Conservation (phyloP, 2,888 invertebrate genomes). For the Polietes domitor region DNA sequence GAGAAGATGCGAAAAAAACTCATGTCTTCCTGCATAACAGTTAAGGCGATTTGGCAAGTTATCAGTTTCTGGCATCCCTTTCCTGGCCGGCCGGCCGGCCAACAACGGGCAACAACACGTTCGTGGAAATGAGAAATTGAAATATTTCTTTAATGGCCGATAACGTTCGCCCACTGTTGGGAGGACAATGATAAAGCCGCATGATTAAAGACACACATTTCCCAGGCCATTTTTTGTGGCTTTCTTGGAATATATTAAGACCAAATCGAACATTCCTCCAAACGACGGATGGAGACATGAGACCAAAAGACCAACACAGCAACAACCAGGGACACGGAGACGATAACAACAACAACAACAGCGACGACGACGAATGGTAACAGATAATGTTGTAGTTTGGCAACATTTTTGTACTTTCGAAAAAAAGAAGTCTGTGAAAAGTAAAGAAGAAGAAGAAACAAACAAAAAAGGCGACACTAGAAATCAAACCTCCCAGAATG, state of each 20-base stretch:
- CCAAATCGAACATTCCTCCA: constrained; percentile 27
- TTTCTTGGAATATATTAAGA: constrained; percentile 25
- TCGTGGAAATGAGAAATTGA: constrained; percentile 23
- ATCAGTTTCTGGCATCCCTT: neutral
- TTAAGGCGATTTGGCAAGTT: too few species aligned
- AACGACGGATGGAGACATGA: neutral
- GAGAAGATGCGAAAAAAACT: too few species aligned
- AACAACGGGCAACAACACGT: too few species aligned
- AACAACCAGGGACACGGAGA: neutral
- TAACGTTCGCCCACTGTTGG: constrained; percentile 7
- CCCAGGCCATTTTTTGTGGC: neutral
- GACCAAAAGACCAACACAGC: neutral
- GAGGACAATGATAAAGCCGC: constrained; percentile 14
- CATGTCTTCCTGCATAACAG: too few species aligned
- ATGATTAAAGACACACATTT: constrained; percentile 18
- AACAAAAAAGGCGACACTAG: constrained; percentile 35
- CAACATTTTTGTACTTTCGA: constrained; percentile 62
- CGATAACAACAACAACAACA: constrained; percentile 9
- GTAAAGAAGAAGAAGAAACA: neutral
- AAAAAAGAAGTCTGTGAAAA: constrained; percentile 38
- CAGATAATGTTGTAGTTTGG: constrained; percentile 62
- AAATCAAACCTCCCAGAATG: constrained; percentile 56
- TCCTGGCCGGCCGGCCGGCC: too few species aligned
- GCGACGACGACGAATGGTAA: constrained; percentile 49
- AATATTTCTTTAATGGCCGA: constrained; percentile 21